These are phyloP conservation scores for Rhabditoides inermis DNA, from an alignment of 2,888 invertebrate species.

Conservation along the genomic window DNA sequence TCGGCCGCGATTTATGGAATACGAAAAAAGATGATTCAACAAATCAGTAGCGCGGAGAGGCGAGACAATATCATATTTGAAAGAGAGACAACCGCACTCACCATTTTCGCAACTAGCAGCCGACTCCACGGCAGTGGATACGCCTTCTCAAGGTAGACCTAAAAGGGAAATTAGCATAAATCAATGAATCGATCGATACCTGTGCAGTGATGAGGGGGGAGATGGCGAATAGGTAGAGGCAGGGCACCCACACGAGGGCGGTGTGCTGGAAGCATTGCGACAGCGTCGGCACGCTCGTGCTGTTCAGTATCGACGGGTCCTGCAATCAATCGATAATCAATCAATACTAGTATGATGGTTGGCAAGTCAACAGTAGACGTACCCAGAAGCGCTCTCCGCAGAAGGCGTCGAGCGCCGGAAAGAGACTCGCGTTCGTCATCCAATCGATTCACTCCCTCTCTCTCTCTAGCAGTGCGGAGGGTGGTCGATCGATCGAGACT, in stretches of 20 bases:
- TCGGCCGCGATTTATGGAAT: too few relatives aligned
- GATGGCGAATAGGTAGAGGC: constrained; percentile 53
- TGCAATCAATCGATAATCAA: constrained; percentile 57
- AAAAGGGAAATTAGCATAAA: too few relatives aligned
- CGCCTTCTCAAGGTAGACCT: constrained; percentile 24
- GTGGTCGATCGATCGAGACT: too few relatives aligned
- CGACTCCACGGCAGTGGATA: constrained; percentile 40
- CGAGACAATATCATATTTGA: not conserved
- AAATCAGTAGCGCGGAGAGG: too few relatives aligned
- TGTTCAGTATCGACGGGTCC: constrained; percentile 67
- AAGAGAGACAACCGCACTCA: constrained; percentile 6
- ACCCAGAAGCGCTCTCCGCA: constrained; percentile 46
- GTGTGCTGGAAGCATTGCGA: constrained; percentile 86
- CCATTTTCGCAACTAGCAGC: constrained; percentile 37
- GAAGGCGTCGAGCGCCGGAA: constrained; percentile 32
- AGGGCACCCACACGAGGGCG: constrained; percentile 78
- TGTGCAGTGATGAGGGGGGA: constrained; percentile 42
- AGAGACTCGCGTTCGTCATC: constrained; percentile 1
- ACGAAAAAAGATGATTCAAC: too few relatives aligned
- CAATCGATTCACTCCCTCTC: too few relatives aligned
- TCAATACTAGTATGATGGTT: not conserved
- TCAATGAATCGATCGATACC: too few relatives aligned
- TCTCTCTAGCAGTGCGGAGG: too few relatives aligned
- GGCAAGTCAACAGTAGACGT: constrained; percentile 1
- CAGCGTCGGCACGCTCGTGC: constrained; percentile 73